These are phyloP conservation scores for Trissolcus brochymenae DNA, from an alignment of 2,888 invertebrate species.

Conservation along the genomic window DNA sequence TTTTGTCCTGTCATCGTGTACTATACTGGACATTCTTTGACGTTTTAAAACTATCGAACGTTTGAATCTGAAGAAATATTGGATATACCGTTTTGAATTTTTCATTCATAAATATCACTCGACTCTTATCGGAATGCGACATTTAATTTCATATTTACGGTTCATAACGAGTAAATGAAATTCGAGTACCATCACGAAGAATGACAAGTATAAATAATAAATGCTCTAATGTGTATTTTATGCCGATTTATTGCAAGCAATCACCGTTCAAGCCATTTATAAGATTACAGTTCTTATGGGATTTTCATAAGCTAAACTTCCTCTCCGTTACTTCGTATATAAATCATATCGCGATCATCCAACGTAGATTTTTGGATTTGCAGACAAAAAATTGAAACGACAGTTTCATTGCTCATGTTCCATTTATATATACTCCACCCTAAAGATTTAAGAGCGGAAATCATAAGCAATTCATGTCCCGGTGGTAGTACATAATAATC, in stretches of 20 bases:
- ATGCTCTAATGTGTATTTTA: constrained; percentile 27
- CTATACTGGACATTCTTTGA: too few relatives aligned
- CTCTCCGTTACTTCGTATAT: background rate
- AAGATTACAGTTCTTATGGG: constrained; percentile 22
- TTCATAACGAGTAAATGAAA: too few relatives aligned
- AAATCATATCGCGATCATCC: constrained; percentile 13
- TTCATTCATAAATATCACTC: too few relatives aligned
- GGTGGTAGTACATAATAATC: background rate
- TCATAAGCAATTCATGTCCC: constrained; percentile 19
- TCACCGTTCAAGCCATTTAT: constrained; percentile 24
- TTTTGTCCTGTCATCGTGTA: too few relatives aligned
- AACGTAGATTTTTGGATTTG: constrained; percentile 7
- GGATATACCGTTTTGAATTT: too few relatives aligned
- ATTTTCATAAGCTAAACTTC: constrained; percentile 37
- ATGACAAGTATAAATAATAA: constrained; percentile 9
- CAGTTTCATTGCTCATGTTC: constrained; percentile 38
- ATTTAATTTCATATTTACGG: too few relatives aligned
- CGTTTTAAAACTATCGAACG: too few relatives aligned
- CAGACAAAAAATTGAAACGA: constrained; percentile 6
- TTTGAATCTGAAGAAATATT: too few relatives aligned
- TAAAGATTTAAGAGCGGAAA: constrained; percentile 24
- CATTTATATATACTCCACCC: constrained; percentile 30
- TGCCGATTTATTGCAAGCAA: constrained; percentile 28
- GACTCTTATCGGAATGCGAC: too few relatives aligned
- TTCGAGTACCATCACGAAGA: too few relatives aligned